Base-by-base conservation (phyloP, 1,140 invertebrate genomes). In the Achroia grisella region DNA sequence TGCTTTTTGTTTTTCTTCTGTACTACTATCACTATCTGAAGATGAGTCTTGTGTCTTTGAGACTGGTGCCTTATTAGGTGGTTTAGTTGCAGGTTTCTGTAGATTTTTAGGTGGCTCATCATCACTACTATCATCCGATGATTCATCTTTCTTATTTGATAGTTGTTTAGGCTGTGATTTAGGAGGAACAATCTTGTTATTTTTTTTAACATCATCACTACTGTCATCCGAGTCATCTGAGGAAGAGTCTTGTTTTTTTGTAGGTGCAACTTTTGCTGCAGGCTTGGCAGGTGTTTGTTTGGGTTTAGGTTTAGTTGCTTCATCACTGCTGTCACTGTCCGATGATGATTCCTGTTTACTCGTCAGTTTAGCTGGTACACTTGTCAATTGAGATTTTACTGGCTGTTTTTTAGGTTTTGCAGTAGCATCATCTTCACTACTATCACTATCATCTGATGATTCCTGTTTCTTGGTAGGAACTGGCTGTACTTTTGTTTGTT, bases 361-460 rank as follows among this genome's bases (percentile, higher is more conserved):
- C 48, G 57, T 72, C 65, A 36, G 68, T 64, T 23, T 23, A 2
- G 17, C 6, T 23, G 17, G 6, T 10, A 45, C 48, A 27, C 35
- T 34, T 58, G 65, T 61, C 42, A 44, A 43, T 48, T 68, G 64
- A 34, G 61, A 59, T 45, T 69, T 68, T 2, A 71, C 59, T 39
- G 66, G 65, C 27, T 70, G 65, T 45, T 74, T 76, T 35, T 66
- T 70, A 13, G 73, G 71, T 44, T 72, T 61, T 45, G 62, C 44
- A 44, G 68, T 71, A 32, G 65, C 70, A 71, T 74, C 61, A 34
- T 76, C 71, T 27, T 74, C 73, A 66, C 73, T 76, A 32, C 70
- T 74, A 11, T 70, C 71, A 49, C 67, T 71, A 10, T 77, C 68
- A 51, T 64, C 65, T 31, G 70, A 73, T 30, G 73, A 70, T n/a